Evolutionary conservation across 2,888 invertebrate genomes (phyloP), one percentile per base, ranked within the genome.

Genomic region (Torymus texanus): DNA sequence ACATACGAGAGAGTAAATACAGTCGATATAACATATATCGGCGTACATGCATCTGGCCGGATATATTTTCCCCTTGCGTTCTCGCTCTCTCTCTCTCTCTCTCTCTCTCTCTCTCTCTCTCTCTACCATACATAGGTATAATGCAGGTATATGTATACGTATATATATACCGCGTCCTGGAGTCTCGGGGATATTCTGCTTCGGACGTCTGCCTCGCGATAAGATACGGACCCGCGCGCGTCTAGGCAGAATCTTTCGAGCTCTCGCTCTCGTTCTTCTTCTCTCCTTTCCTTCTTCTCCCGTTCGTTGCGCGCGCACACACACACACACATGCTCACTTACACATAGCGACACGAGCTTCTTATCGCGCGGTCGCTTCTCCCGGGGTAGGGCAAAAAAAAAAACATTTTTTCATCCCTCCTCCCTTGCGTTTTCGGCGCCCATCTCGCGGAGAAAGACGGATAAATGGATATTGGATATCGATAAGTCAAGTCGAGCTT

Each of bases 171-270:
- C 76, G 41, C 8, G 53, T 51, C 21, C 21, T 62, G 24, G 75
- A 75, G 51, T 75, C 79, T 81, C 83, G 82, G 79, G 81, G 84
- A 83, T 81, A 86, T 86, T 88, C 88, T 88, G 88, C 84, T 85
- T 82, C 81, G 86, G 88, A 88, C 88, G 87, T 87, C 86, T 81
- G 84, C 84, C 81, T 83, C 82, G 84, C 86, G 87, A 88, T 88
- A 88, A 88, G 87, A 87, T 87, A 88, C 84, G 81, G 74, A 81
- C 56, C 21, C 21, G 21, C 21, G 21, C 29, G 78, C 82, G 82
- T 81, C 82, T 81, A 83, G 77, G 81, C 80, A 77, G 82, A 80
- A 82, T 78, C 79, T 79, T 77, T 75, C 63, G 67, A 74, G 71
- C 83, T 12, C 75, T 68, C 75, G 71, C 83, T 14, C 75, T 68